Evolutionary conservation across 2,113 vertebrate genomes (phyloP).

Genomic region (Opisthocomus hoazin): DNA sequence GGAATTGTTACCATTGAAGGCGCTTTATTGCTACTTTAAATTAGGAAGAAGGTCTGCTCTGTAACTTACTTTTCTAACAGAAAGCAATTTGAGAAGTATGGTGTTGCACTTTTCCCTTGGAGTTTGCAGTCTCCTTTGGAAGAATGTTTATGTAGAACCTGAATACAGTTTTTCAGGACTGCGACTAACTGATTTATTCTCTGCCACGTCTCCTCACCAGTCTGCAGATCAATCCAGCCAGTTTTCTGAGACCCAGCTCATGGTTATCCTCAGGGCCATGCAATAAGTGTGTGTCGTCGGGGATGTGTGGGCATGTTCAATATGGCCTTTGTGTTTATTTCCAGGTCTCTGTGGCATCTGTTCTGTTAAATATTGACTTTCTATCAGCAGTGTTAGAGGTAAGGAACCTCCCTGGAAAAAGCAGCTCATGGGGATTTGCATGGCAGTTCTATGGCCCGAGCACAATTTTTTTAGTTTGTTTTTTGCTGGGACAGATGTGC

Average conservation of each 20-base stretch:
- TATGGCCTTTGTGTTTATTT: not conserved
- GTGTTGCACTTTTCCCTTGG: slow-evolving; percentile 59
- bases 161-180: not conserved
- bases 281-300: not conserved
- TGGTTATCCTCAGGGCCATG: not conserved
- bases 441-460: not conserved
- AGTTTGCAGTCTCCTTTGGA: slow-evolving; percentile 74
- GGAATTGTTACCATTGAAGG: not conserved
- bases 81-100: not conserved
- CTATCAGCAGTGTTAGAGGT: not conserved
- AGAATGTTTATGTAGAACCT: slow-evolving; percentile 74
- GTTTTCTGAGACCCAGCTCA: not conserved
- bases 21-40: not conserved
- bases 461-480: not conserved
- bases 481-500: not conserved
- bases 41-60: not conserved
- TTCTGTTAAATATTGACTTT: slow-evolving; percentile 21
- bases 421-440: not conserved
- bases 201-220: not conserved
- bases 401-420: not conserved
- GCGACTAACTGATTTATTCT: not conserved
- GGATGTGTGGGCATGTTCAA: not conserved
- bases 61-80: not conserved
- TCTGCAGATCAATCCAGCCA: not conserved
- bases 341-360: not conserved